phyloP scores from a whole-genome alignment of 2,888 invertebrate genomes.

The Nymphalis polychloros region DNA sequence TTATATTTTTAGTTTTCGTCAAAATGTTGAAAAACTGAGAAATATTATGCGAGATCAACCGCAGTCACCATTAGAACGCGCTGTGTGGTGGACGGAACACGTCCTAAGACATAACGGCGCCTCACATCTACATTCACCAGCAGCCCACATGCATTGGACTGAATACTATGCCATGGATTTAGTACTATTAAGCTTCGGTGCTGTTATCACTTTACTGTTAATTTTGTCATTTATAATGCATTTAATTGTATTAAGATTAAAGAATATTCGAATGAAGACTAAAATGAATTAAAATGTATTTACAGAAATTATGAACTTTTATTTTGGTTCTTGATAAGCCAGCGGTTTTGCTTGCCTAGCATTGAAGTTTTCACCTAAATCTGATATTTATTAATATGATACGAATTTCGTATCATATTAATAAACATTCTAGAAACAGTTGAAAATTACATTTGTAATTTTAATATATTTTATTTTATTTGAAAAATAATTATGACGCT shows the following conservation, averaged over 20 bases:
- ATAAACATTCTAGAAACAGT: too few species aligned
- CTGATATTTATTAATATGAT: too few species aligned
- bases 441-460: too few species aligned
- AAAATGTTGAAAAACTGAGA: slow-evolving; percentile 37
- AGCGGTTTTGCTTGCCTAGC: neutral
- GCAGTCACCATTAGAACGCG: slow-evolving; percentile 37
- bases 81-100: slow-evolving; percentile 46
- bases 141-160: slow-evolving; percentile 36
- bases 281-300: slow-evolving; percentile 19
- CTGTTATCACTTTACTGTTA: neutral
- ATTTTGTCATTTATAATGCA: neutral
- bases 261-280: slow-evolving; percentile 12
- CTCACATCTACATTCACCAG: slow-evolving; percentile 36
- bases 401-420: too few species aligned
- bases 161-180: slow-evolving; percentile 34
- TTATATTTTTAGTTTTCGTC: slow-evolving; percentile 37
- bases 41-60: slow-evolving; percentile 39
- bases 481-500: too few species aligned
- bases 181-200: slow-evolving; percentile 8
- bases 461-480: too few species aligned
- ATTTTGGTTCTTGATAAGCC: neutral
- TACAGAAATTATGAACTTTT: neutral
- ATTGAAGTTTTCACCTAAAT: neutral
- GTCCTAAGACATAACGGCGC: slow-evolving; percentile 41
- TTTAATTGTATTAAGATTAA: slow-evolving; percentile 7